Evolutionary conservation across 2,797 vertebrate species (phyloP).

Genomic region (Crenuchus spilurus): DNA sequence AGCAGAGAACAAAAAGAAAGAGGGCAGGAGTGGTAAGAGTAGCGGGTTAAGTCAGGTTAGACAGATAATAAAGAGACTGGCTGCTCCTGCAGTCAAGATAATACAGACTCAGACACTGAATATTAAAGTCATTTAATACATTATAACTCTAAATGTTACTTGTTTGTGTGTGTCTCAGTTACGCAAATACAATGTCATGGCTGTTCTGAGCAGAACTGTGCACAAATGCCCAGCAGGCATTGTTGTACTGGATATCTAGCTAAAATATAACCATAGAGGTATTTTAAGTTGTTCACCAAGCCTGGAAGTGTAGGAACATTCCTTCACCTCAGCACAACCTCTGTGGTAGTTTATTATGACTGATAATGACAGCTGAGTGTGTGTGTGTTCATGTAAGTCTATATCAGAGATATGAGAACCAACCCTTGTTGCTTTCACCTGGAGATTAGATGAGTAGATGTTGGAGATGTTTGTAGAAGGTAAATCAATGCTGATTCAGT

Average conservation of each 20-base stretch:
- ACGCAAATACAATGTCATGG: not conserved
- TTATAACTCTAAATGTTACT: too few relatives aligned
- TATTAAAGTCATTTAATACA: too few relatives aligned
- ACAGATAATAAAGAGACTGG: not conserved
- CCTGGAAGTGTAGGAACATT: not conserved
- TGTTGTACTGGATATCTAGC: not conserved
- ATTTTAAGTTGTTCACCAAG: not conserved
- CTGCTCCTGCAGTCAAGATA: not conserved
- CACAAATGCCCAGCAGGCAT: not conserved
- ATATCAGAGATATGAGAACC: slow-evolving; percentile 16
- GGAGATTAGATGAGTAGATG: slow-evolving; percentile 25
- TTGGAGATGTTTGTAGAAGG: slow-evolving; percentile 38
- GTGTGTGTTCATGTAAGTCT: slow-evolving; percentile 13
- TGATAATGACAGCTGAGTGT: not conserved
- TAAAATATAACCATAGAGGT: not conserved
- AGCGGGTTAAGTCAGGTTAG: not conserved
- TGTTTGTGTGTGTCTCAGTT: not conserved
- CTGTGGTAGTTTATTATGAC: slow-evolving; percentile 5
- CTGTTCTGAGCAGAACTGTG: not conserved
- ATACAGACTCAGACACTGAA: not conserved
- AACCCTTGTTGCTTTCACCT: slow-evolving; percentile 1
- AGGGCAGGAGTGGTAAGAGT: not conserved
- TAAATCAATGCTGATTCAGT: slow-evolving; percentile 48
- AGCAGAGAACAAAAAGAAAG: not conserved
- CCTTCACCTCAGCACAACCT: not conserved